Conservation (phyloP, 2,888 invertebrate genomes). For the Pomacea canaliculata region DNA sequence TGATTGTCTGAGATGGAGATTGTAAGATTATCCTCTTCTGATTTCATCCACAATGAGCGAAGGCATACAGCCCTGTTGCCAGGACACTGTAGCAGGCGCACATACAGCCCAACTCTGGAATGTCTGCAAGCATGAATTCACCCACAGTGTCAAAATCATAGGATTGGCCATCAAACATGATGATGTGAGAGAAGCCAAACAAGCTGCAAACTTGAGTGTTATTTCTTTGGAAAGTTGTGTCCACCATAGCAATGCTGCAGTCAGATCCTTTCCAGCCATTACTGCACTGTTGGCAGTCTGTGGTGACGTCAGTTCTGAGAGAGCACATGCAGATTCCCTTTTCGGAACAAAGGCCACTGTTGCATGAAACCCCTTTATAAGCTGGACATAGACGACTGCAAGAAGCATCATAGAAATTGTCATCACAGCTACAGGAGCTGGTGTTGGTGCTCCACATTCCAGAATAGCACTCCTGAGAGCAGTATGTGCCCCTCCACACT, state of each 20-base stretch:
- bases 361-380: slow-evolving; percentile 39
- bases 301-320: slow-evolving; percentile 34
- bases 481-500: slow-evolving; percentile 34
- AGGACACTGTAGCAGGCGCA: slow-evolving; percentile 43
- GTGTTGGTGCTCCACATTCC: slow-evolving; percentile 32
- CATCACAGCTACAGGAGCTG: slow-evolving; percentile 38
- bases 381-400: slow-evolving; percentile 43
- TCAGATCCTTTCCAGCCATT: slow-evolving; percentile 49
- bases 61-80: slow-evolving; percentile 36
- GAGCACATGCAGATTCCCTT: slow-evolving; percentile 46
- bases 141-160: slow-evolving; percentile 39
- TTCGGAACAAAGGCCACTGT: slow-evolving; percentile 42
- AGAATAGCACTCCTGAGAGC: slow-evolving; percentile 36
- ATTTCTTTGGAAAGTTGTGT: slow-evolving; percentile 5
- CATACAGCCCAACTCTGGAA: background rate
- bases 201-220: slow-evolving; percentile 30
- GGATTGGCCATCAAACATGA: slow-evolving; percentile 46
- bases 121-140: slow-evolving; percentile 34
- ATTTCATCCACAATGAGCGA: slow-evolving; percentile 43
- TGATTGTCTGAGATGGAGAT: slow-evolving; percentile 34
- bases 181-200: slow-evolving; percentile 41
- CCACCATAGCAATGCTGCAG: slow-evolving; percentile 40
- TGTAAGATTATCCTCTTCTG: slow-evolving; percentile 35
- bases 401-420: slow-evolving; percentile 42
- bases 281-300: slow-evolving; percentile 42